These are phyloP conservation scores for Leptoclinus maculatus DNA, from an alignment of 2,797 vertebrate genomes.

Conservation along the genomic window DNA sequence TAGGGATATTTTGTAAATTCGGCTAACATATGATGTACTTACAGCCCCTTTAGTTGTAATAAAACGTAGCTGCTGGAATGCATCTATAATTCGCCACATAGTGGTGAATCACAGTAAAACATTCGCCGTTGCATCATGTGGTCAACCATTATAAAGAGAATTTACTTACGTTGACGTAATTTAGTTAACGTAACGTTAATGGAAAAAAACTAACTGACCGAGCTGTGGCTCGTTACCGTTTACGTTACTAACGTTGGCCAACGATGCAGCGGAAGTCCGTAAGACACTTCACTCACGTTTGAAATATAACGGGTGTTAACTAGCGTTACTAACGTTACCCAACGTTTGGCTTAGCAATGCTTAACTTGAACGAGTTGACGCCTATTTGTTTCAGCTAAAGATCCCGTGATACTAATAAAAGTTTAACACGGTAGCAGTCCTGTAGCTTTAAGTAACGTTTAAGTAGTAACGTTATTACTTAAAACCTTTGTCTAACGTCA, in stretches of 20 bases:
- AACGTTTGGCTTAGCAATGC: background rate
- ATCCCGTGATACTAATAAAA: constrained; percentile 4
- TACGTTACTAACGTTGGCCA: background rate
- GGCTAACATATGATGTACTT: background rate
- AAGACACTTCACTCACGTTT: background rate
- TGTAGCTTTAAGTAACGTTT: background rate
- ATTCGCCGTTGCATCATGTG: background rate
- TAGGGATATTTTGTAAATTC: background rate
- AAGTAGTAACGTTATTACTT: background rate
- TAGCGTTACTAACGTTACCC: too few species aligned
- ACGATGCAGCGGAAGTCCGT: background rate
- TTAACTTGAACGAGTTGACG: background rate
- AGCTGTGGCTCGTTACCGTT: background rate
- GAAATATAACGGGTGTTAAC: too few species aligned
- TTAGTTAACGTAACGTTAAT: background rate
- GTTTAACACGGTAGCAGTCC: background rate
- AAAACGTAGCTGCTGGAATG: background rate
- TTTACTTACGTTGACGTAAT: background rate
- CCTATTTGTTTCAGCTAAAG: background rate
- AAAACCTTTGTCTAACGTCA: background rate
- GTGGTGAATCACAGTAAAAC: background rate
- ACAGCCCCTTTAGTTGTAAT: background rate
- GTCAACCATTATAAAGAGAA: background rate
- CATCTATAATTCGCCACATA: background rate
- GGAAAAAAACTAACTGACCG: background rate